Percentiles rank a stretch among this genome's conserved stretches.
Conservation (phyloP, 2,888 invertebrate species). For the Panopea generosa region DNA sequence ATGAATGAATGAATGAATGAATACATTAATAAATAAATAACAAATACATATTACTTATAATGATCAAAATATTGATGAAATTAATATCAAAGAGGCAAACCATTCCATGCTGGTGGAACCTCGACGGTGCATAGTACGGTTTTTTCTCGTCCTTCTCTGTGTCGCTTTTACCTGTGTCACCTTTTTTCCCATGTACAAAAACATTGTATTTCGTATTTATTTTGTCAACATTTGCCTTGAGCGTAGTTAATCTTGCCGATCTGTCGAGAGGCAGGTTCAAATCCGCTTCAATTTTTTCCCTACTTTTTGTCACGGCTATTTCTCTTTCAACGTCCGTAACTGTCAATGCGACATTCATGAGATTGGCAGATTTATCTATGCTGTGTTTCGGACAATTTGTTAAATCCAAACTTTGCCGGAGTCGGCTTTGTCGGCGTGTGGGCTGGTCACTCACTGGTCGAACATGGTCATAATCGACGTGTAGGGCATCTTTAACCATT, state of each 20-base stretch:
- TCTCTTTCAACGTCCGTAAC: constrained; percentile 36
- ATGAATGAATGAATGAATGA: no score
- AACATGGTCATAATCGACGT: neutral
- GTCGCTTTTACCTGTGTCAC: constrained; percentile 24
- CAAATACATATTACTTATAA: no score
- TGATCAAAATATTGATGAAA: no score
- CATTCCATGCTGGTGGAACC: constrained; percentile 65
- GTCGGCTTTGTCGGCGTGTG: constrained; percentile 31
- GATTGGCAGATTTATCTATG: neutral
- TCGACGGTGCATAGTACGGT: constrained; percentile 55
- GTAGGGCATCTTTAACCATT: neutral
- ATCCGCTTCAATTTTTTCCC: constrained; percentile 58
- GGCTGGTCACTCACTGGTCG: neutral
- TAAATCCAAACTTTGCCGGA: constrained; percentile 45
- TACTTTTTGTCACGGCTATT: constrained; percentile 57
- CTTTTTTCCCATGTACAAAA: constrained; percentile 34
- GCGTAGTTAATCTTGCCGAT: constrained; percentile 41
- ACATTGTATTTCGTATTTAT: constrained; percentile 43
- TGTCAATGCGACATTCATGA: constrained; percentile 10
- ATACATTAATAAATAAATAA: no score
- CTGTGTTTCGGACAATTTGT: constrained; percentile 2
- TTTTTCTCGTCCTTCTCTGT: constrained; percentile 42
- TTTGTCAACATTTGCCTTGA: constrained; percentile 49
- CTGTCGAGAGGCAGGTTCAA: constrained; percentile 61
- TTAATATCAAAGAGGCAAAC: no score